phyloP scores from a whole-genome alignment of 2,888 invertebrate genomes.

The Thymelicus lineola region DNA sequence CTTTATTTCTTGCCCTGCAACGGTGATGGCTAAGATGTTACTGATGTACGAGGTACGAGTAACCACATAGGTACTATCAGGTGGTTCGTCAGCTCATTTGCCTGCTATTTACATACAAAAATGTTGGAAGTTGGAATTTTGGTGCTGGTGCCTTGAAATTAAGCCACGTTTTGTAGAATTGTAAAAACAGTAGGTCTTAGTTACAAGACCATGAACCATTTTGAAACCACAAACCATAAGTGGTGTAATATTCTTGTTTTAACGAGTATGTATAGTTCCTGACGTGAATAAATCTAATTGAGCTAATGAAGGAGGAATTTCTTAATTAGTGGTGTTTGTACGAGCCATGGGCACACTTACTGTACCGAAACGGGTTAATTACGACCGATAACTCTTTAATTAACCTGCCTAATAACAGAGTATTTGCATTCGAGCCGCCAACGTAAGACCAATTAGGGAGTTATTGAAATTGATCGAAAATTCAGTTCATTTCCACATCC shows the following conservation, averaged over 20 bases:
- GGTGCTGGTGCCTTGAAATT: too few species aligned
- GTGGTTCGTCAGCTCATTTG: too few species aligned
- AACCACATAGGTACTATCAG: too few species aligned
- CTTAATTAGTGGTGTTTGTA: constrained; percentile 81
- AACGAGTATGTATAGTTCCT: constrained; percentile 51
- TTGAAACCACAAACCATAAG: background rate
- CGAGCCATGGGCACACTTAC: constrained; percentile 74
- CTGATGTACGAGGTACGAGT: too few species aligned
- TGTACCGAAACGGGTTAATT: constrained; percentile 81
- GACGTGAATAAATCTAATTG: constrained; percentile 78
- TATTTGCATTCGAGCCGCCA: constrained; percentile 74
- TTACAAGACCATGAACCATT: too few species aligned
- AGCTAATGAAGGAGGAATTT: constrained; percentile 81
- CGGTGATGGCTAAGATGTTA: too few species aligned
- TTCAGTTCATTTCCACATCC: constrained; percentile 37
- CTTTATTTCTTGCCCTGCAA: too few species aligned
- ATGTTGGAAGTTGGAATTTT: background rate
- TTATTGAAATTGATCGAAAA: constrained; percentile 60
- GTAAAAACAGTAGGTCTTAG: too few species aligned
- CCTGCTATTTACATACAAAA: background rate
- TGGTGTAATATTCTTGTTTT: constrained; percentile 18
- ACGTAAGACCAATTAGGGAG: constrained; percentile 68
- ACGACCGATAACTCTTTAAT: constrained; percentile 83
- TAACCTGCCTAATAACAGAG: constrained; percentile 83
- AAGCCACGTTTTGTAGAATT: too few species aligned